Percentiles rank a stretch among this genome's conserved stretches.
Conservation (phyloP, 2,888 invertebrate species). For the Dendrolimus pini region DNA sequence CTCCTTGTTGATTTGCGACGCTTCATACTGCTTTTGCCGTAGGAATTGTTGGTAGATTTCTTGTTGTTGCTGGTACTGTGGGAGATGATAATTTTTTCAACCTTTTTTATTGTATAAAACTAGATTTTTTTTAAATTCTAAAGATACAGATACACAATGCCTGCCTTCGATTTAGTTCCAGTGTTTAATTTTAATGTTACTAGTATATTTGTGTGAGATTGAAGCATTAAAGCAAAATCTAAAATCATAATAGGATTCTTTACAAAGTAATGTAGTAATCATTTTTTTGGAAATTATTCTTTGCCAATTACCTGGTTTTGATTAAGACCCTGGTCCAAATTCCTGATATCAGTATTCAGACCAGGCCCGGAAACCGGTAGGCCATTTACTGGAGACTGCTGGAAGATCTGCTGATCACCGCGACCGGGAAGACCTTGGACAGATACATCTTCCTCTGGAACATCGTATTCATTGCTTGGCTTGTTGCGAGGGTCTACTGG, state of each 20-base stretch:
- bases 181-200: background rate
- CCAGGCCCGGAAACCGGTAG: conserved; percentile 51
- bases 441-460: conserved; percentile 48
- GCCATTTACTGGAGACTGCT: conserved; percentile 55
- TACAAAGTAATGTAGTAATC: too few relatives aligned
- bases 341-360: conserved; percentile 47
- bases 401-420: conserved; percentile 56
- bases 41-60: conserved; percentile 49
- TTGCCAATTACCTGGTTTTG: conserved; percentile 40
- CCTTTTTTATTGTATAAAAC: too few relatives aligned
- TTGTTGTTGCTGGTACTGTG: conserved; percentile 58
- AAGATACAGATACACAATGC: background rate
- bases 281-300: background rate
- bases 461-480: conserved; percentile 28
- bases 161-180: background rate
- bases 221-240: too few relatives aligned
- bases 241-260: too few relatives aligned
- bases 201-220: too few relatives aligned
- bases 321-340: conserved; percentile 42
- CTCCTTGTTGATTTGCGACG: conserved; percentile 22
- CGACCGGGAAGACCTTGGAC: conserved; percentile 58
- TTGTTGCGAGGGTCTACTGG: conserved; percentile 44
- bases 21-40: conserved; percentile 50
- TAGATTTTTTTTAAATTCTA: too few relatives aligned
- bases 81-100: too few relatives aligned